phyloP scores from a whole-genome alignment of 1,140 invertebrate genomes.

The Ceratosolen solmsi region DNA sequence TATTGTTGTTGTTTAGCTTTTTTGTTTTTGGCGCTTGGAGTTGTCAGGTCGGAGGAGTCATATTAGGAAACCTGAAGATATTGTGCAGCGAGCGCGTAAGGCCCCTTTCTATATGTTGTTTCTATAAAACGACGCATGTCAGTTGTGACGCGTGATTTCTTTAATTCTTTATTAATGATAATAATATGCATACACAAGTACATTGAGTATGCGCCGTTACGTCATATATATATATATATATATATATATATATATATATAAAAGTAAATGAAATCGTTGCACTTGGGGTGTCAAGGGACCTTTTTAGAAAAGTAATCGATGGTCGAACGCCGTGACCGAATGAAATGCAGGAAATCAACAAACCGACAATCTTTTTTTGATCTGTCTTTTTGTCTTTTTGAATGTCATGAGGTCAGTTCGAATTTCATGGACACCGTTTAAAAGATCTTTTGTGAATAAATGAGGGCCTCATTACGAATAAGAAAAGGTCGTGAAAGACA shows the following conservation, averaged over 20 bases:
- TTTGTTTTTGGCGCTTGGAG: conserved; percentile 9
- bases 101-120: conserved; percentile 8
- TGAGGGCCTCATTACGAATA: no score
- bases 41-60: conserved; percentile 53
- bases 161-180: conserved; percentile 32
- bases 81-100: conserved; percentile 56
- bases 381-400: no score
- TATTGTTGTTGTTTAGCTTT: conserved; percentile 8
- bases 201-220: background rate
- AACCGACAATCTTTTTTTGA: no score
- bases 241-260: background rate
- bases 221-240: background rate
- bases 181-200: background rate
- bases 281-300: background rate
- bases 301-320: background rate
- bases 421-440: no score
- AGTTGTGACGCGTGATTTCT: conserved; percentile 21
- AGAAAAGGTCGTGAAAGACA: background rate
- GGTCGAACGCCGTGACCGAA: no score
- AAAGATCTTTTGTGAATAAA: no score
- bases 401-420: no score
- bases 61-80: conserved; percentile 70
- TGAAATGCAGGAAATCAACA: no score
- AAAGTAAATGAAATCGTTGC: background rate
- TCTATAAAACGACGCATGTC: conserved; percentile 51